These are phyloP conservation scores for Coleophora flavipennella DNA, from an alignment of 2,888 invertebrate genomes.

Conservation along the genomic window DNA sequence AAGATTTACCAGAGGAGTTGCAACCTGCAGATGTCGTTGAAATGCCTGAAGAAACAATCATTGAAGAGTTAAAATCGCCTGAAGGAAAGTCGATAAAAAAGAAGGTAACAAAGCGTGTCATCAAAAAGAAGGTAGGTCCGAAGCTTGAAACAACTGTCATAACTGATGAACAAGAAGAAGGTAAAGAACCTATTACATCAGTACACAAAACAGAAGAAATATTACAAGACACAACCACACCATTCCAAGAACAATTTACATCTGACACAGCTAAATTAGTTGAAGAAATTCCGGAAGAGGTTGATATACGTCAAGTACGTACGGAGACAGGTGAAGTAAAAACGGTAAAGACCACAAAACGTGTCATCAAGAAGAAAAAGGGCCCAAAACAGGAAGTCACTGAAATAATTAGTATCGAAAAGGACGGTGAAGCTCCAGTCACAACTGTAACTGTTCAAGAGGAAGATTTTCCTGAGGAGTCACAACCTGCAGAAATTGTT, in stretches of 20 bases:
- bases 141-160: slow-evolving; percentile 22
- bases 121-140: slow-evolving; percentile 22
- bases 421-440: too few species aligned
- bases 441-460: too few species aligned
- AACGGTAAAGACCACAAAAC: slow-evolving; percentile 13
- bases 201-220: slow-evolving; percentile 23
- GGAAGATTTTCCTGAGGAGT: too few species aligned
- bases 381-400: too few species aligned
- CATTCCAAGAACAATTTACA: slow-evolving; percentile 10
- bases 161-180: slow-evolving; percentile 16
- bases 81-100: slow-evolving; percentile 28
- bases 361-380: slow-evolving; percentile 21
- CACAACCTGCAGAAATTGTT: slow-evolving; percentile 23
- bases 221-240: slow-evolving; percentile 23
- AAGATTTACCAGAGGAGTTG: too few species aligned
- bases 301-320: slow-evolving; percentile 8
- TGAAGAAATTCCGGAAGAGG: slow-evolving; percentile 10
- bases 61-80: slow-evolving; percentile 24
- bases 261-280: slow-evolving; percentile 23
- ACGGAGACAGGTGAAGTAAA: slow-evolving; percentile 9
- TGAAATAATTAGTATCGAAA: too few species aligned
- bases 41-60: slow-evolving; percentile 25
- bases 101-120: slow-evolving; percentile 26
- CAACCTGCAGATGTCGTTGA: slow-evolving; percentile 16
- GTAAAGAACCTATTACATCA: slow-evolving; percentile 25